These are phyloP conservation scores for Percina caprodes DNA, from an alignment of 2,113 vertebrate genomes.

Conservation along the genomic window DNA sequence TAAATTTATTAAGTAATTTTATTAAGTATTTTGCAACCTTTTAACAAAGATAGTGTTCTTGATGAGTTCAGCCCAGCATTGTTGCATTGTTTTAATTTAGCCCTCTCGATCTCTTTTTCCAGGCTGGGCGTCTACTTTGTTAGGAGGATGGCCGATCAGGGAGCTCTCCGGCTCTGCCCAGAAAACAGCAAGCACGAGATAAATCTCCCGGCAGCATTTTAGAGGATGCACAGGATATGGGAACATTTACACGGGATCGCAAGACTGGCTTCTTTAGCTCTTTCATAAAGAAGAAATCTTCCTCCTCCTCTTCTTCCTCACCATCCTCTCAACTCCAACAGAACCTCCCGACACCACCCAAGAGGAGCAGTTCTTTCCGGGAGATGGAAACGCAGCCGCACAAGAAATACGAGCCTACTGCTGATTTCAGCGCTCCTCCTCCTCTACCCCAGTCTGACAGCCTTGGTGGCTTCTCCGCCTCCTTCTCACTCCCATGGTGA, in stretches of 20 bases:
- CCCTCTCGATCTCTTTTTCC: constrained; percentile 51
- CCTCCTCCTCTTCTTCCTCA: constrained; percentile 76
- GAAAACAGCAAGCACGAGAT: constrained; percentile 95
- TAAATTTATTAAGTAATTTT: too few relatives aligned
- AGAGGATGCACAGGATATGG: constrained; percentile 91
- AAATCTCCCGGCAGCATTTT: constrained; percentile 94
- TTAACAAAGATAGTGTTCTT: constrained; percentile 15
- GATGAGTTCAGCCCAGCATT: background rate
- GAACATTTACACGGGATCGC: constrained; percentile 95
- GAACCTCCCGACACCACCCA: constrained; percentile 93
- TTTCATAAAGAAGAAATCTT: constrained; percentile 95
- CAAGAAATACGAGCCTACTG: constrained; percentile 95
- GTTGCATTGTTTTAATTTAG: constrained; percentile 27
- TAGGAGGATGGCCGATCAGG: constrained; percentile 79
- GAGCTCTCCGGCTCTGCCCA: constrained; percentile 93
- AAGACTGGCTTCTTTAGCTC: constrained; percentile 99
- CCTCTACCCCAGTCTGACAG: constrained; percentile 91
- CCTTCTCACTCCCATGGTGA: constrained; percentile 88
- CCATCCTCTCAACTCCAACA: constrained; percentile 80
- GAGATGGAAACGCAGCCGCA: constrained; percentile 98
- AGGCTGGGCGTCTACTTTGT: constrained; percentile 87
- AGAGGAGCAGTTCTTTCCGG: constrained; percentile 96
- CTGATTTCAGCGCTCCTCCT: constrained; percentile 84
- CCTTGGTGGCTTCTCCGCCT: constrained; percentile 86
- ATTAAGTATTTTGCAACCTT: constrained; percentile 1